Conservation (phyloP, 2,113 vertebrate species). For the Corynorhinus townsendii region DNA sequence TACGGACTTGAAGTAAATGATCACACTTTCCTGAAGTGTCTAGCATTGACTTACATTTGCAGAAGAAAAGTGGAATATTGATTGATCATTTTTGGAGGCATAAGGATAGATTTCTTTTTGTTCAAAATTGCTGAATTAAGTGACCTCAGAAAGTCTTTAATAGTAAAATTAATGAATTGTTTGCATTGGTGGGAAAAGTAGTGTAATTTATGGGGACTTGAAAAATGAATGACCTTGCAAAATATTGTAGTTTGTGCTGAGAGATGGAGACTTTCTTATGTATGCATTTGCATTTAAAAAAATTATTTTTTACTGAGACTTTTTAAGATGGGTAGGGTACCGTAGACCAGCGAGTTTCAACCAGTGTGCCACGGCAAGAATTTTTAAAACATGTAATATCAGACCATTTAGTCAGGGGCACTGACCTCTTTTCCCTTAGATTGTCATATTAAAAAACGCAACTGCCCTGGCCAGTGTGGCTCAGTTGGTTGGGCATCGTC, state of each 20-base stretch:
- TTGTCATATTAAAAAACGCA: background rate
- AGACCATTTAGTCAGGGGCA: background rate
- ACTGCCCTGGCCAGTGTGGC: background rate
- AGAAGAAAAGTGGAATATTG: slow-evolving; percentile 30
- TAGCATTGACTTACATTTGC: slow-evolving; percentile 50
- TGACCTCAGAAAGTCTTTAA: slow-evolving; percentile 49
- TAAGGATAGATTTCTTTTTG: slow-evolving; percentile 45
- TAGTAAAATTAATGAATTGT: slow-evolving; percentile 52
- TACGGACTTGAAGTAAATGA: slow-evolving; percentile 9
- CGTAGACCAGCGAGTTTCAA: background rate
- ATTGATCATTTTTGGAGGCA: slow-evolving; percentile 14
- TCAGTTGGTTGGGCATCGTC: background rate
- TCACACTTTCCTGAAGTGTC: slow-evolving; percentile 33
- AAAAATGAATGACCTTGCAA: slow-evolving; percentile 47
- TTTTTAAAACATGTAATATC: background rate
- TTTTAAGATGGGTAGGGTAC: background rate
- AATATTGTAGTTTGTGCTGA: slow-evolving; percentile 22
- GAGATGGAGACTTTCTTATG: background rate
- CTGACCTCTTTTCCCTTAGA: background rate
- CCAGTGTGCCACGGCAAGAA: background rate
- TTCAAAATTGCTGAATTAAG: slow-evolving; percentile 45
- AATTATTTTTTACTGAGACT: background rate
- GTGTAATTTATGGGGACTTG: slow-evolving; percentile 15
- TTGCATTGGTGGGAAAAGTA: slow-evolving; percentile 28
- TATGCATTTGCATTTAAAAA: background rate